These are phyloP conservation scores for Cinara cedri DNA, from an alignment of 2,888 invertebrate species.

Conservation along the genomic window DNA sequence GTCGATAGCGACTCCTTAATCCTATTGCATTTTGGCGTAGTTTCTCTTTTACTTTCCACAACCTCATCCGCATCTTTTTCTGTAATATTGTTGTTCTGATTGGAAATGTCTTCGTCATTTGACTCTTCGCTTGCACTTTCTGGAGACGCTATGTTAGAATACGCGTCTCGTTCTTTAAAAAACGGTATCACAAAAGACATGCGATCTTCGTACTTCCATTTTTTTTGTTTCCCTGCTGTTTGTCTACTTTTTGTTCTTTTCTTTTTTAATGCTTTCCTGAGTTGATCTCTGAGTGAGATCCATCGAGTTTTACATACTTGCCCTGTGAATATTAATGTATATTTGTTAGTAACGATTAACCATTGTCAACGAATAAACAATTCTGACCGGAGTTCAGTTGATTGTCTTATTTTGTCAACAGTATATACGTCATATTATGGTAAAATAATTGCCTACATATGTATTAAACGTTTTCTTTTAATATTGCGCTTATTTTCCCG, in stretches of 20 bases:
- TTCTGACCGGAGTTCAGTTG: no score
- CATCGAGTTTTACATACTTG: conserved; percentile 26
- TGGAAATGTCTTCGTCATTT: conserved; percentile 16
- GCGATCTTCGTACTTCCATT: conserved; percentile 18
- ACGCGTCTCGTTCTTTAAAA: conserved; percentile 20
- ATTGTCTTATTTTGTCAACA: no score
- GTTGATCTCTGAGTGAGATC: conserved; percentile 23
- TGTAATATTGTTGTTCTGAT: not conserved
- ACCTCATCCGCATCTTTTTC: no score
- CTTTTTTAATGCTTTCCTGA: conserved; percentile 16
- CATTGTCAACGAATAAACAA: no score
- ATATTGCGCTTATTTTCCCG: no score
- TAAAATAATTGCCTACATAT: no score
- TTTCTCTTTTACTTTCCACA: conserved; percentile 5
- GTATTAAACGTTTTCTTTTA: no score
- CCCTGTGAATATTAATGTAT: conserved; percentile 4
- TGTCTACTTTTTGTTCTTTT: conserved; percentile 30
- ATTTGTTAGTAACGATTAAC: no score
- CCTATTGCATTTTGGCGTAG: not conserved
- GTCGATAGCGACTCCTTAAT: not conserved
- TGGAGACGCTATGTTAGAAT: not conserved
- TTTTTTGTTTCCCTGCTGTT: conserved; percentile 9
- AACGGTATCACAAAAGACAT: not conserved
- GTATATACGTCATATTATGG: no score
- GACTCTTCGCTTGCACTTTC: conserved; percentile 17